Conservation (phyloP, 2,113 vertebrate genomes). For the Psettodes erumei region DNA sequence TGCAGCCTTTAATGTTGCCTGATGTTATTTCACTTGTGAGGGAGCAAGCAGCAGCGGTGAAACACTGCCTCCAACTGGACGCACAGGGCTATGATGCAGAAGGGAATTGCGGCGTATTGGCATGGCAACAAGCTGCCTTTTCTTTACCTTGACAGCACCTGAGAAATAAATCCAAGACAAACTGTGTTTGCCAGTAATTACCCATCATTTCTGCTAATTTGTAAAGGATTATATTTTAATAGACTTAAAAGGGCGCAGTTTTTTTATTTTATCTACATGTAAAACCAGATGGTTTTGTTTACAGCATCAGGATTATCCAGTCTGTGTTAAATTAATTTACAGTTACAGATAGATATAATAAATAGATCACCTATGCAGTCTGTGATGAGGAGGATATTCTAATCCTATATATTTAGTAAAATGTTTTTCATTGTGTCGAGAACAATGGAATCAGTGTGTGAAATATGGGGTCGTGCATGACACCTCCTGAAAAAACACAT, state of each 20-base stretch:
- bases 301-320: neutral
- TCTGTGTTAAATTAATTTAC: neutral
- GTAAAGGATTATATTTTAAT: slow-evolving; percentile 15
- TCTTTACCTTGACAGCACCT: slow-evolving; percentile 14
- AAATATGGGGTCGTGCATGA: neutral
- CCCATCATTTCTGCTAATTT: slow-evolving; percentile 24
- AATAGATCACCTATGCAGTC: neutral
- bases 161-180: slow-evolving; percentile 28
- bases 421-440: neutral
- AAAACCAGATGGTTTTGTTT: slow-evolving; percentile 29
- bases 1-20: slow-evolving; percentile 41
- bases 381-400: neutral
- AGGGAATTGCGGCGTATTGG: slow-evolving; percentile 9
- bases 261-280: neutral
- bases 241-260: slow-evolving; percentile 12
- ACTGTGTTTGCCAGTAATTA: slow-evolving; percentile 16
- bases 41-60: slow-evolving; percentile 17
- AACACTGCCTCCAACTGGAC: slow-evolving; percentile 77
- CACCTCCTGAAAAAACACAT: neutral
- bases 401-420: too few relatives aligned
- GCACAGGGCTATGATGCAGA: neutral
- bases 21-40: slow-evolving; percentile 1
- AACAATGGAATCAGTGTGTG: neutral
- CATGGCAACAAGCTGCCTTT: slow-evolving; percentile 26
- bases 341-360: neutral